Percentiles rank a stretch among this genome's conserved stretches.
These are phyloP conservation scores for Lacerta bilineata DNA, from an alignment of 2,797 vertebrate species.

Conservation along the genomic window DNA sequence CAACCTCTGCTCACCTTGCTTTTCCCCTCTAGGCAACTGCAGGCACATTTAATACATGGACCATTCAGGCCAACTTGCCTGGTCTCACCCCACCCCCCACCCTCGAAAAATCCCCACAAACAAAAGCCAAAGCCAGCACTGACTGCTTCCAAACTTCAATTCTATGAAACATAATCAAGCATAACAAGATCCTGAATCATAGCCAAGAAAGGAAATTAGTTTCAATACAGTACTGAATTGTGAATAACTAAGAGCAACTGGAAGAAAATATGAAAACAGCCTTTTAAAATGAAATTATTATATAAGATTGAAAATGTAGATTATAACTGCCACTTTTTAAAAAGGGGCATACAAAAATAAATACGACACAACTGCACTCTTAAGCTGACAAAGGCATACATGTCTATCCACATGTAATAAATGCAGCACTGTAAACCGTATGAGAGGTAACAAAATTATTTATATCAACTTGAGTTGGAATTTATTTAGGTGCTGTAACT, in stretches of 20 bases:
- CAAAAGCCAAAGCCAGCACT: not conserved
- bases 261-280: slow-evolving; percentile 23
- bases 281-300: not conserved
- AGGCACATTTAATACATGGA: not conserved
- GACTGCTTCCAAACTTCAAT: slow-evolving; percentile 8
- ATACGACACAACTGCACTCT: slow-evolving; percentile 52
- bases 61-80: no score
- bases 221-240: slow-evolving; percentile 37
- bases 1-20: not conserved
- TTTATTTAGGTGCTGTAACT: slow-evolving; percentile 37
- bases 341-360: slow-evolving; percentile 44
- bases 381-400: slow-evolving; percentile 7
- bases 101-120: no score
- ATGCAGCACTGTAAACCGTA: slow-evolving; percentile 52
- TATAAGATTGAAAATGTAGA: slow-evolving; percentile 43
- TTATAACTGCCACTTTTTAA: slow-evolving; percentile 42
- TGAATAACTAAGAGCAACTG: not conserved
- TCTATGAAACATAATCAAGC: slow-evolving; percentile 30
- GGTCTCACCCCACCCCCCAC: no score
- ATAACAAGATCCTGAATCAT: slow-evolving; percentile 56
- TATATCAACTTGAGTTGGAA: slow-evolving; percentile 23
- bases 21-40: not conserved
- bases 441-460: slow-evolving; percentile 21
- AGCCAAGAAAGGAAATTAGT: not conserved
- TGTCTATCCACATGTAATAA: slow-evolving; percentile 36